Evolutionary conservation across 2,888 invertebrate species (phyloP), one percentile per base, ranked within the genome.

Genomic region (Teinopalpus imperialis): DNA sequence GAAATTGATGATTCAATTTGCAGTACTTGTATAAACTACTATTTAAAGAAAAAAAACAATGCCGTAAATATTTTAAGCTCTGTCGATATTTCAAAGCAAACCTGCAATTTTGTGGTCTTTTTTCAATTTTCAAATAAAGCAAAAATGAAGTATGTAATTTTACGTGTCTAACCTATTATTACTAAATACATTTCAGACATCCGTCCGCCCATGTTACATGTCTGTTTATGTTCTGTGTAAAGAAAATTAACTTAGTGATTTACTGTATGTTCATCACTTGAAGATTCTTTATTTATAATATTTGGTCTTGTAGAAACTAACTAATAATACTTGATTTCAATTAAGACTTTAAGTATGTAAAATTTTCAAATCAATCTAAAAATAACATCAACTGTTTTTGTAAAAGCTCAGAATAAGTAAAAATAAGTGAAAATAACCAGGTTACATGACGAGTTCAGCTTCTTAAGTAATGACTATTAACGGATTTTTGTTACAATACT

Each of bases 141-240:
- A 23, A 43, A 43, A 36, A 34, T n/a, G 12, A 9, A 12, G 13
- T 6, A 3, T 2, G 12, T 34, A 16, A 20, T 21, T 21, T 35
- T 31, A 10, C 37, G 14, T 27, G 21, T 6, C 21, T 18, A 40
- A 32, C 32, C 14, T 50, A 46, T 56, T 39, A 54, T 53, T 54
- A 26, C 37, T 13, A 29, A 43, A 46, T 41, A 41, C 35, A 50
- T 50, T 49, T 52, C 40, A 26, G 37, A 48, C 50, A 45, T 21
- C 12, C 49, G 49, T 52, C 53, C 52, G 48, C 54, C 53, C 37
- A 43, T 26, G 41, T 46, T 26, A 44, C 39, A 26, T 32, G 37
- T 26, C 18, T 26, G 26, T 39, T 24, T 43, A 20, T 39, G 13
- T 14, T 36, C 14, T 34, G 9, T 27, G 3, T 10, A 21, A 13